Base-by-base conservation (phyloP, 2,113 vertebrate species). In the Marmota flaviventris region DNA sequence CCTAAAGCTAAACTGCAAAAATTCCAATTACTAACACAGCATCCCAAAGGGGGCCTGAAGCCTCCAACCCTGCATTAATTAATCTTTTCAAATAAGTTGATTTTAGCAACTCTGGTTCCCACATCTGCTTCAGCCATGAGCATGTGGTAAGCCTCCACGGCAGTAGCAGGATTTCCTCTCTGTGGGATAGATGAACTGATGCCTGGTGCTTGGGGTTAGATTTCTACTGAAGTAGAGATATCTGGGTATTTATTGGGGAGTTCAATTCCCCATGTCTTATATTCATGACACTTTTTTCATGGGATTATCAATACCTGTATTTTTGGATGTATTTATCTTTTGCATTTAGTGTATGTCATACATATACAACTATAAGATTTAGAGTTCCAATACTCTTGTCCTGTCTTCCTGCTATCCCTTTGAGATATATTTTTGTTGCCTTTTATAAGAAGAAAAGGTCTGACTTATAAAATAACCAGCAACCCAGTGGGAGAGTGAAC, bases 391-490 rank as follows among this genome's bases (percentile, higher is more conserved):
- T 37, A 58, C 58, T 73, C 84, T 86, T 76, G 24, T 56, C 34
- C 14, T 53, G 51, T 53, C 51, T 53, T 8, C 48, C 25, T 73
- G 61, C 73, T 76, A 10, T 48, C 17, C 27, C 51, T 67, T 6
- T 48, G 17, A 95, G 65, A 9, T 56, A 32, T 7, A 63, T 48
- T 85, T 89, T 53, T 72, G 11, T 48, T 95, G 69, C 32, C 67
- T 91, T 94, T 94, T 78, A 84, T 63, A 86, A 18, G 45, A 85
- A 91, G 63, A 73, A 95, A 78, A 34, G n/a, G 18, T 63, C 1
- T 90, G n/a, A 84, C 16, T 91, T 53, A 24, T 63, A 83, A 95
- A 94, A 84, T 39, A 85, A 96, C 42, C 67, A 77, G 61, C n/a
- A 90, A 85, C 32, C 32, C 29, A 39, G 61, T 0, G 20, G 76